Evolutionary conservation across 2,888 invertebrate species (phyloP).

Genomic region (Parascotia fuliginaria): DNA sequence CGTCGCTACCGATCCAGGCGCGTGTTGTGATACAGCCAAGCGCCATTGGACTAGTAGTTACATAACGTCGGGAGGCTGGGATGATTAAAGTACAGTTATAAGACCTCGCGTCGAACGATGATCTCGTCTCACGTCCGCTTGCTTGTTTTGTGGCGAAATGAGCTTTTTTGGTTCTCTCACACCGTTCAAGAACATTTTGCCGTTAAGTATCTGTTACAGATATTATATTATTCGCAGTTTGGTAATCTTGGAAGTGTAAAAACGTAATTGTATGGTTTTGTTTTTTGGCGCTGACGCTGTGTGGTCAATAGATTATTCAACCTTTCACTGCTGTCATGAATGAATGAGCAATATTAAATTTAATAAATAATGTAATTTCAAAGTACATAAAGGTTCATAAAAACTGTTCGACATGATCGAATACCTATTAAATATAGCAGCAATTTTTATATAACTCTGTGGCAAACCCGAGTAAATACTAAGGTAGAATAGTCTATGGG

Average conservation of each 20-base stretch:
- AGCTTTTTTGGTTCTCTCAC: slow-evolving; percentile 71
- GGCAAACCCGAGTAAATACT: too few species aligned
- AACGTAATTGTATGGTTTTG: slow-evolving; percentile 7
- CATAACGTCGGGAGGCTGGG: slow-evolving; percentile 75
- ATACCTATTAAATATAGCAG: too few species aligned
- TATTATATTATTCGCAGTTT: slow-evolving; percentile 12
- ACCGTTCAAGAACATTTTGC: slow-evolving; percentile 51
- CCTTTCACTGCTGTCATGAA: slow-evolving; percentile 2
- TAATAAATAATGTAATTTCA: too few species aligned
- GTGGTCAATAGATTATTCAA: background rate
- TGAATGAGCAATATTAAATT: too few species aligned
- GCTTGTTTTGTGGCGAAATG: slow-evolving; percentile 81
- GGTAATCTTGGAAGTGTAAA: slow-evolving; percentile 10
- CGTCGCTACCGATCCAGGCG: slow-evolving; percentile 51
- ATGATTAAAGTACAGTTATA: slow-evolving; percentile 81
- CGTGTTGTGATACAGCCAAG: slow-evolving; percentile 67
- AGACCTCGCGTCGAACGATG: slow-evolving; percentile 81
- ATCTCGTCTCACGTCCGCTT: slow-evolving; percentile 69
- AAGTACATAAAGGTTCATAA: too few species aligned
- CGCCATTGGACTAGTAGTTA: slow-evolving; percentile 78
- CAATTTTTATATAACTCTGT: too few species aligned
- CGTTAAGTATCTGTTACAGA: slow-evolving; percentile 39
- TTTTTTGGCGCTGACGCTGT: background rate
- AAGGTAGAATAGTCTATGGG: too few species aligned
- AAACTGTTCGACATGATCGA: too few species aligned